phyloP scores from a whole-genome alignment of 2,888 invertebrate genomes.

The Bruchidius siliquastri region DNA sequence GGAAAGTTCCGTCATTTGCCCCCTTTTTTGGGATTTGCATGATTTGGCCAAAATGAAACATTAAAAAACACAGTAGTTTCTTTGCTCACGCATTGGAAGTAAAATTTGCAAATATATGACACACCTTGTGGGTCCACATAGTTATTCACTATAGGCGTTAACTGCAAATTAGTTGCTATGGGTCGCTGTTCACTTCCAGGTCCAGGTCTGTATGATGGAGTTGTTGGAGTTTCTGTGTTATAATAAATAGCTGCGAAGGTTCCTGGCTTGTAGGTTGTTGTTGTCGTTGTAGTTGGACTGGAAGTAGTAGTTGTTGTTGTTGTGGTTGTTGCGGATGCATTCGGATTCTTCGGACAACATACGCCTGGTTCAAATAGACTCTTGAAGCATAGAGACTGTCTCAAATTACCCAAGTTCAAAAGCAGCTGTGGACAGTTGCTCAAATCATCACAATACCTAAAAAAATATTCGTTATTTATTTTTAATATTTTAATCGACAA shows the following conservation, averaged over 20 bases:
- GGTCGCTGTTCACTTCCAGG: constrained; percentile 10
- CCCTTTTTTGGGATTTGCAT: no score
- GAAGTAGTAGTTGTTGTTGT: constrained; percentile 29
- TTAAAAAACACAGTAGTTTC: no score
- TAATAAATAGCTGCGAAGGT: constrained; percentile 30
- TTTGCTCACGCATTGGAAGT: no score
- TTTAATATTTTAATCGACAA: background rate
- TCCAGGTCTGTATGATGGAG: constrained; percentile 11
- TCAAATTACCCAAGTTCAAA: constrained; percentile 71
- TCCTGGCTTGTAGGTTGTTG: constrained; percentile 17
- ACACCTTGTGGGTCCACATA: constrained; percentile 54
- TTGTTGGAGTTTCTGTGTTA: constrained; percentile 26
- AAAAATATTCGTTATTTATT: constrained; percentile 16
- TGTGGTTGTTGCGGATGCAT: constrained; percentile 24
- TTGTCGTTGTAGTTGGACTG: constrained; percentile 13
- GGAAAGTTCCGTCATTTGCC: no score
- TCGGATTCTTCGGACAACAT: constrained; percentile 69
- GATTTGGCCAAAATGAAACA: no score
- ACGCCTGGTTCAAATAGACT: constrained; percentile 88
- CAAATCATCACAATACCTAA: constrained; percentile 71
- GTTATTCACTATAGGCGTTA: constrained; percentile 32
- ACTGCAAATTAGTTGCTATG: constrained; percentile 8
- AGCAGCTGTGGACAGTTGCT: constrained; percentile 83
- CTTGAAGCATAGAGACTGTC: constrained; percentile 87
- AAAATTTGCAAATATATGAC: background rate